Conservation (phyloP, 1,140 invertebrate species). For the Lineus longissimus region DNA sequence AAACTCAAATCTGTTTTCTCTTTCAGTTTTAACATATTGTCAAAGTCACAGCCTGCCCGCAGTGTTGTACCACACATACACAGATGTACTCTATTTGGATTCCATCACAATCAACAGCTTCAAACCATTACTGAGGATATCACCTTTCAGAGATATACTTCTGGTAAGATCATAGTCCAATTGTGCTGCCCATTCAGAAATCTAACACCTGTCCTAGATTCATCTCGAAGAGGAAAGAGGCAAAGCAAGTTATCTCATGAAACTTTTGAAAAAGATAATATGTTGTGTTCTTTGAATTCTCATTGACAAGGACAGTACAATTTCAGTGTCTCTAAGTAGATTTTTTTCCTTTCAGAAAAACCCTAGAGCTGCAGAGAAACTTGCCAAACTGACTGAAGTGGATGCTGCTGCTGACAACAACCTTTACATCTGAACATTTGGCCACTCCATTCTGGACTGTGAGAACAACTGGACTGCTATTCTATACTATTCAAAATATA, state of each 20-base stretch:
- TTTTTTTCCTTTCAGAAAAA: slow-evolving; percentile 29
- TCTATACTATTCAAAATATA: too few species aligned
- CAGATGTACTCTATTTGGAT: slow-evolving; percentile 34
- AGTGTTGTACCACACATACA: slow-evolving; percentile 44
- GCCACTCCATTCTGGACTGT: too few species aligned
- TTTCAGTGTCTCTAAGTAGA: not conserved
- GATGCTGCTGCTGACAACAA: slow-evolving; percentile 29
- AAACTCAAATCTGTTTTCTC: not conserved
- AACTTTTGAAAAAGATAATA: too few species aligned
- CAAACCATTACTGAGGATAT: slow-evolving; percentile 28
- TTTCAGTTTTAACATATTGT: slow-evolving; percentile 43
- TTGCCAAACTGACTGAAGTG: slow-evolving; percentile 28
- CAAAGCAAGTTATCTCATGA: too few species aligned
- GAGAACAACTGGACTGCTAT: too few species aligned
- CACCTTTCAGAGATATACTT: slow-evolving; percentile 36
- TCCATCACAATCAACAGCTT: slow-evolving; percentile 37
- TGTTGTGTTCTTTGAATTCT: too few species aligned
- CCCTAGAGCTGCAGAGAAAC: slow-evolving; percentile 28
- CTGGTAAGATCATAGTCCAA: slow-evolving; percentile 28
- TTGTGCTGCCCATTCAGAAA: too few species aligned
- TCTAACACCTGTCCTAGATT: too few species aligned
- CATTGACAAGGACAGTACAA: too few species aligned
- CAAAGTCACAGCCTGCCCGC: slow-evolving; percentile 35
- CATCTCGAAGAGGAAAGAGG: too few species aligned
- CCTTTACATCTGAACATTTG: slow-evolving; percentile 30